Evolutionary conservation across 1,140 invertebrate genomes (phyloP).

Genomic region (Sycophaga agraensis): DNA sequence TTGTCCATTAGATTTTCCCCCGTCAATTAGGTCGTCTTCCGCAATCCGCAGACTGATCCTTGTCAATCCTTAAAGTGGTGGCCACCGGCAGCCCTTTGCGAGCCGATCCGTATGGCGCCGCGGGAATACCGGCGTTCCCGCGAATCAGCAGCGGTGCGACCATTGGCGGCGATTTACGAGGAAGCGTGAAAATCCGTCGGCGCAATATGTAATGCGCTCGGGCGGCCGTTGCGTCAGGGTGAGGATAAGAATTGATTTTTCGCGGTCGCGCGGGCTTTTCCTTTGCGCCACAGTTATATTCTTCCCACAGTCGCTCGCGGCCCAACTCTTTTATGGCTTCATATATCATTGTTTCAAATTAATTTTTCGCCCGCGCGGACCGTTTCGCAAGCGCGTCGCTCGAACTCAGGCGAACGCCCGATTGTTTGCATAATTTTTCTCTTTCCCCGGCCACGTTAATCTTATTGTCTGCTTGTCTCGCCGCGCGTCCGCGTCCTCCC

Average conservation of each 20-base stretch:
- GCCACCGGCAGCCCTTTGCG: no score
- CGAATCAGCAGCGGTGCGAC: conserved; percentile 10
- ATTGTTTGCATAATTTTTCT: not conserved
- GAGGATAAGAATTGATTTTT: conserved; percentile 25
- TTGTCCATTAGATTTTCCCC: no score
- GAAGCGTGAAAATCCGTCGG: conserved; percentile 1
- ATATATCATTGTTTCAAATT: conserved; percentile 6
- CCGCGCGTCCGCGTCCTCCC: no score
- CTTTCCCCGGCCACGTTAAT: no score
- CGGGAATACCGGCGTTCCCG: no score
- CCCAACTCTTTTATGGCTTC: conserved; percentile 5
- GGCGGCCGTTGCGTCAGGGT: no score
- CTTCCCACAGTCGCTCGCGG: conserved; percentile 12
- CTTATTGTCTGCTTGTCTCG: no score
- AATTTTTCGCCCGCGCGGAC: not conserved
- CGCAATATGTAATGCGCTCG: conserved; percentile 5
- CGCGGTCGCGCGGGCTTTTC: conserved; percentile 4
- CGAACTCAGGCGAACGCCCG: not conserved
- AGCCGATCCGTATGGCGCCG: no score
- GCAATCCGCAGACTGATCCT: no score
- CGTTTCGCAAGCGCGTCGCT: not conserved
- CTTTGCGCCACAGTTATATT: conserved; percentile 9
- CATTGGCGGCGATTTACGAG: conserved; percentile 4
- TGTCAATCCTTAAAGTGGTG: no score
- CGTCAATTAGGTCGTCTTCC: no score